Conservation (phyloP, 2,888 invertebrate genomes). For the Tetramorium bicarinatum region DNA sequence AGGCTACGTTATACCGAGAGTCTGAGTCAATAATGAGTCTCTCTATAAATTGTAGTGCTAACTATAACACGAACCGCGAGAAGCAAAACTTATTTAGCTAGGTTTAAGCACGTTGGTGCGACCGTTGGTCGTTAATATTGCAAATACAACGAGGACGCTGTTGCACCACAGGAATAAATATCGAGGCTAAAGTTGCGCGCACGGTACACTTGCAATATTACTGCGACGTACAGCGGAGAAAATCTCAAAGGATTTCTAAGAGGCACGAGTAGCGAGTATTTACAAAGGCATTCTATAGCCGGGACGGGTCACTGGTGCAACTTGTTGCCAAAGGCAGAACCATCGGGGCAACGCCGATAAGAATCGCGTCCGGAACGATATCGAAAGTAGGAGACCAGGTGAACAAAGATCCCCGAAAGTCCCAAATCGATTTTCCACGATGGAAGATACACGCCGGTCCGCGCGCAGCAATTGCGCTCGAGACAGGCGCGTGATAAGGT, state of each 20-base stretch:
- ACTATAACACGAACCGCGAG: constrained; percentile 15
- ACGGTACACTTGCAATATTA: constrained; percentile 53
- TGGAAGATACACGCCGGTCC: constrained; percentile 12
- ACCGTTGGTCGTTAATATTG: constrained; percentile 47
- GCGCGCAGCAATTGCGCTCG: neutral
- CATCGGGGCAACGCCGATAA: constrained; percentile 40
- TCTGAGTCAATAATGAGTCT: constrained; percentile 7
- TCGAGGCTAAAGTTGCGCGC: constrained; percentile 52
- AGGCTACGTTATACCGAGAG: neutral
- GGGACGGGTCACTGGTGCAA: constrained; percentile 47
- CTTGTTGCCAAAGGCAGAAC: constrained; percentile 54
- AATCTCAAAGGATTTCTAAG: constrained; percentile 55
- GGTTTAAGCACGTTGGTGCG: constrained; percentile 40
- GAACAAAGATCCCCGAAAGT: constrained; percentile 35
- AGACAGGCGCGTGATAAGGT: constrained; percentile 12
- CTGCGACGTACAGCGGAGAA: constrained; percentile 49
- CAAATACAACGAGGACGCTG: constrained; percentile 43
- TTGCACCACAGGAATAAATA: constrained; percentile 51
- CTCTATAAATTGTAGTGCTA: constrained; percentile 16
- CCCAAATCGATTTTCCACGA: constrained; percentile 40
- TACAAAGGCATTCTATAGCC: constrained; percentile 52
- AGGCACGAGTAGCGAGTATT: constrained; percentile 49
- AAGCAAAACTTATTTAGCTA: constrained; percentile 44
- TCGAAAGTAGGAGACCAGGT: constrained; percentile 42
- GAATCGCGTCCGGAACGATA: constrained; percentile 32